Conservation (phyloP, 1,140 invertebrate genomes). For the Megathymus violae region DNA sequence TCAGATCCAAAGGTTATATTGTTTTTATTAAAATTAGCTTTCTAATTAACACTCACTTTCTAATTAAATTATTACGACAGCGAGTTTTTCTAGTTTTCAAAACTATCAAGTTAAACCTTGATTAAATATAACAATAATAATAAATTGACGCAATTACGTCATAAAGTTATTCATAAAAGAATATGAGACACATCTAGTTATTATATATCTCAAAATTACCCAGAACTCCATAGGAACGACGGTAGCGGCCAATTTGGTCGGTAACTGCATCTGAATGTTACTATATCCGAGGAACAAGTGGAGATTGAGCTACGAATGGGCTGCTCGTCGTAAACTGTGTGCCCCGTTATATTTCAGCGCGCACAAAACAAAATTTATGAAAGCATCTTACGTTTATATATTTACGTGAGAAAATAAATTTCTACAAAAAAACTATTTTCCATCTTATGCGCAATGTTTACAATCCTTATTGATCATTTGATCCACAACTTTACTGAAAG, state of each 20-base stretch:
- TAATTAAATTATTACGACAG: no score
- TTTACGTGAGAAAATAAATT: conserved; percentile 37
- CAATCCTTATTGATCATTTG: conserved; percentile 9
- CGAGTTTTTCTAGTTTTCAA: no score
- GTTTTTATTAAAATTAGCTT: no score
- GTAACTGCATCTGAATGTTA: conserved; percentile 77
- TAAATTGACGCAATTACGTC: no score
- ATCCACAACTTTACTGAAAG: no score
- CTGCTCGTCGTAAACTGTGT: conserved; percentile 67
- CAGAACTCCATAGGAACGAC: conserved; percentile 47
- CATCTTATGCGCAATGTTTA: conserved; percentile 25
- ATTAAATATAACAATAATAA: no score
- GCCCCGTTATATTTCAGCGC: conserved; percentile 62
- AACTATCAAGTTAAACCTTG: no score
- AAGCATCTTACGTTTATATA: conserved; percentile 52
- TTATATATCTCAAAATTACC: not conserved
- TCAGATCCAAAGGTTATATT: no score
- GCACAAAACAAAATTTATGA: conserved; percentile 66
- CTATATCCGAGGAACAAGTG: conserved; percentile 71
- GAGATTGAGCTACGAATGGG: conserved; percentile 73
- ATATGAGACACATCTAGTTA: not conserved
- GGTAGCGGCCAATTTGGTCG: conserved; percentile 66
- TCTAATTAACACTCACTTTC: no score
- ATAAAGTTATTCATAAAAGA: no score
- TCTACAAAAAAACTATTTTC: conserved; percentile 28